A percentile compares a stretch with the other conserved stretches of the same genome.
Evolutionary conservation across 1,140 invertebrate genomes (phyloP).

Genomic region (Heliconius himera): DNA sequence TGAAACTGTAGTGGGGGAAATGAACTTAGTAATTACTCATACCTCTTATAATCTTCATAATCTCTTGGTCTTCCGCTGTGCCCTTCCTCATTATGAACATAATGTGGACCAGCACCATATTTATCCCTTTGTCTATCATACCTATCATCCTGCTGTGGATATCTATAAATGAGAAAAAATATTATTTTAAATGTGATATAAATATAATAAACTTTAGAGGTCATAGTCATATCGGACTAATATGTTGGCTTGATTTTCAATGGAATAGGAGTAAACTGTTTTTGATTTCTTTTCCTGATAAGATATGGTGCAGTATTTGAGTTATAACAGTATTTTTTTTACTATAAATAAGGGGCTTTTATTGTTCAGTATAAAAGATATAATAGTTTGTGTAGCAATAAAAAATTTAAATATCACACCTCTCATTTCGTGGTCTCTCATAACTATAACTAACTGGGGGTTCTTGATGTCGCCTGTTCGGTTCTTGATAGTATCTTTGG

Average conservation of each 20-base stretch:
- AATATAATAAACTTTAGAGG: background rate
- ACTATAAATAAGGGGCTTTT: too few relatives aligned
- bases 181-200: constrained; percentile 14
- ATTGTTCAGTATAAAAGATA: too few relatives aligned
- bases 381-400: too few relatives aligned
- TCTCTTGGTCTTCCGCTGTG: constrained; percentile 55
- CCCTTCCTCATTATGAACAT: constrained; percentile 48
- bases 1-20: background rate
- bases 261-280: too few relatives aligned
- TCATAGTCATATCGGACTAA: too few relatives aligned
- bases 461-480: constrained; percentile 62
- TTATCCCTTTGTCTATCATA: constrained; percentile 63
- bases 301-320: too few relatives aligned
- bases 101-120: constrained; percentile 54
- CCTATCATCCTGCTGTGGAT: constrained; percentile 54
- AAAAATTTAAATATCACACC: constrained; percentile 38
- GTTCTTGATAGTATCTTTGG: constrained; percentile 67
- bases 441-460: constrained; percentile 61
- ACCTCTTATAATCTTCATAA: constrained; percentile 68
- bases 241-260: too few relatives aligned
- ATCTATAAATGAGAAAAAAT: constrained; percentile 51
- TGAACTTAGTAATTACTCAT: constrained; percentile 3
- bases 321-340: too few relatives aligned
- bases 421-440: constrained; percentile 58
- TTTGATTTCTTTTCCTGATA: too few relatives aligned